Evolutionary conservation across 2,888 invertebrate species (phyloP).

Genomic region (Tenthredo amoena): DNA sequence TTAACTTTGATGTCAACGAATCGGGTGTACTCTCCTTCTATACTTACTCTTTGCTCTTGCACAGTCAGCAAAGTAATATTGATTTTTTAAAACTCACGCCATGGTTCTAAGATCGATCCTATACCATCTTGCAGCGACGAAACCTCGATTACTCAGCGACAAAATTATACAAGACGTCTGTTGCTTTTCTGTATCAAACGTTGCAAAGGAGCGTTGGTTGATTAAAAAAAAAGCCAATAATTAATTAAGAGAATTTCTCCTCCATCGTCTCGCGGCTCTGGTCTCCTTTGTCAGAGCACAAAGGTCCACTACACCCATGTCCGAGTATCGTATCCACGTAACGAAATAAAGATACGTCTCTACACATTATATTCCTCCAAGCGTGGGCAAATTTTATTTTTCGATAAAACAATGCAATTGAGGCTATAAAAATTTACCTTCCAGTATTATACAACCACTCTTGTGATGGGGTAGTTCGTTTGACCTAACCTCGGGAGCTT

Average conservation of each 20-base stretch:
- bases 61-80: slow-evolving; percentile 44
- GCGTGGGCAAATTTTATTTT: neutral
- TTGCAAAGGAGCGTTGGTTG: neutral
- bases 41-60: slow-evolving; percentile 38
- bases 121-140: neutral
- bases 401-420: neutral
- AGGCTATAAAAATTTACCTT: neutral
- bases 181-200: neutral
- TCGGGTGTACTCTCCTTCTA: slow-evolving; percentile 20
- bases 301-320: neutral
- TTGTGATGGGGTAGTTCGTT: neutral
- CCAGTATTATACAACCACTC: neutral
- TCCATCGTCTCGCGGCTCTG: neutral
- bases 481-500: neutral
- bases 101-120: slow-evolving; percentile 8
- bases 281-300: neutral
- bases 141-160: neutral
- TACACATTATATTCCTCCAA: neutral
- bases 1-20: slow-evolving; percentile 50
- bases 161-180: neutral
- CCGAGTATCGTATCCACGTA: neutral
- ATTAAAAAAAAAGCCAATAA: neutral
- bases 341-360: neutral
- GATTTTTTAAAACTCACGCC: slow-evolving; percentile 11
- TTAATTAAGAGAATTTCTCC: neutral